A percentile compares a stretch with the other conserved stretches of the same genome.
Conservation (phyloP, 2,797 vertebrate genomes). For the Threskiornis aethiopicus region DNA sequence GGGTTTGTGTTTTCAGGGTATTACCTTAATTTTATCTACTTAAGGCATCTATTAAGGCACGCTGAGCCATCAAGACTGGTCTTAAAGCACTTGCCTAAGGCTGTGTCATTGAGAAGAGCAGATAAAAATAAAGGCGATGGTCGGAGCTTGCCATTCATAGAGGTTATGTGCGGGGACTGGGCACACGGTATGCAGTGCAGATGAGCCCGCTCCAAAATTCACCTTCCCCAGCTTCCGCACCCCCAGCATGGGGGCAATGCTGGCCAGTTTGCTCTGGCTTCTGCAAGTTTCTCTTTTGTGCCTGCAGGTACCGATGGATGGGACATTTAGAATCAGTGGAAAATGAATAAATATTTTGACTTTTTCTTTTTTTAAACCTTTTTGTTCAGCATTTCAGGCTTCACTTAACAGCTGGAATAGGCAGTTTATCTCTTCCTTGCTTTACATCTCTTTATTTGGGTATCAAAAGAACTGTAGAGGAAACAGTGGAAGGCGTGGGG, state of each 20-base stretch:
- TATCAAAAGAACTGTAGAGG: not conserved
- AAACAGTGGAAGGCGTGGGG: fast-evolving
- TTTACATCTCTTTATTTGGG: not conserved
- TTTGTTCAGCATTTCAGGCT: not conserved
- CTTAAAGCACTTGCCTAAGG: not conserved
- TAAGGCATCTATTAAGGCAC: not conserved
- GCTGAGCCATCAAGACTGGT: not conserved
- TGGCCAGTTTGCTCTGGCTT: not conserved
- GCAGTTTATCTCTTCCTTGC: not conserved
- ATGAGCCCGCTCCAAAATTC: not conserved
- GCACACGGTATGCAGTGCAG: not conserved
- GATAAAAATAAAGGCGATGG: not conserved
- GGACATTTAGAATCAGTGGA: not conserved
- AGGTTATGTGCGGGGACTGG: not conserved
- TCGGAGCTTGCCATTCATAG: fast-evolving
- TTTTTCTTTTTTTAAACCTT: not conserved
- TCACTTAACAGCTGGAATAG: not conserved
- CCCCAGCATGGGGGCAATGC: fast-evolving
- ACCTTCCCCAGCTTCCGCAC: not conserved
- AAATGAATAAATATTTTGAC: not conserved
- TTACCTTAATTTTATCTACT: not conserved
- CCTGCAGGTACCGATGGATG: not conserved
- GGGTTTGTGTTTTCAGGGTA: not conserved
- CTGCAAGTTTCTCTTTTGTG: not conserved
- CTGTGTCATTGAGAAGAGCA: not conserved